Percentiles rank a stretch among this genome's conserved stretches.
These are phyloP conservation scores for Anguilla marmorata DNA, from an alignment of 2,797 vertebrate genomes.

Conservation along the genomic window DNA sequence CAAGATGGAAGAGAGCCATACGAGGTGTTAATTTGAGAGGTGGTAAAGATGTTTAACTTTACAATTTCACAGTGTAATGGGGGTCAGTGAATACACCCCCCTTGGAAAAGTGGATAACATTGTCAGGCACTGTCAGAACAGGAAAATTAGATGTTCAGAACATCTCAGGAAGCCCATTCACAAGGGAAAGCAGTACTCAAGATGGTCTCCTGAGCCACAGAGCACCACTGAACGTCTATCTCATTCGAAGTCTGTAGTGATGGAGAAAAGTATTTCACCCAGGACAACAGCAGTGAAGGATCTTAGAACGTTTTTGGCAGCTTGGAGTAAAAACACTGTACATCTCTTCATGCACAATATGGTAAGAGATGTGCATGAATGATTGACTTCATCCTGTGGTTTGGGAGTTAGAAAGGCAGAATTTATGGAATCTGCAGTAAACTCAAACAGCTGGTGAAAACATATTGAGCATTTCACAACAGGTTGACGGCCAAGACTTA, in stretches of 20 bases:
- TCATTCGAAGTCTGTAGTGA: background rate
- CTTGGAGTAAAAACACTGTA: background rate
- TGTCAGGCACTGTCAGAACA: no score
- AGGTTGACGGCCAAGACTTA: background rate
- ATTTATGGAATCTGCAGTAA: background rate
- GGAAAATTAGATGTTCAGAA: background rate
- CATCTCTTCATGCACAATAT: background rate
- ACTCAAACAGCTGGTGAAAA: background rate
- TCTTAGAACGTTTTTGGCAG: background rate
- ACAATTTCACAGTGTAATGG: no score
- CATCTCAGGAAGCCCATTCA: slow-evolving; percentile 3
- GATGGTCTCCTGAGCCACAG: background rate
- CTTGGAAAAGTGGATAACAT: no score
- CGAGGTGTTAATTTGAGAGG: no score
- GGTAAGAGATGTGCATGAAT: background rate
- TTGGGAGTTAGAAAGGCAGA: background rate
- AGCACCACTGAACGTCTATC: background rate
- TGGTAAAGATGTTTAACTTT: no score
- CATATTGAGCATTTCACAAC: background rate
- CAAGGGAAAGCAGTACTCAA: background rate
- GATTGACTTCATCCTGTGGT: background rate
- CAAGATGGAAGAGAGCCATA: background rate
- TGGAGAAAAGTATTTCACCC: background rate
- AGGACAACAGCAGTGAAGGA: background rate
- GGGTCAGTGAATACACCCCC: no score